Evolutionary conservation across 2,797 vertebrate species (phyloP).

Genomic region (Sparus aurata): DNA sequence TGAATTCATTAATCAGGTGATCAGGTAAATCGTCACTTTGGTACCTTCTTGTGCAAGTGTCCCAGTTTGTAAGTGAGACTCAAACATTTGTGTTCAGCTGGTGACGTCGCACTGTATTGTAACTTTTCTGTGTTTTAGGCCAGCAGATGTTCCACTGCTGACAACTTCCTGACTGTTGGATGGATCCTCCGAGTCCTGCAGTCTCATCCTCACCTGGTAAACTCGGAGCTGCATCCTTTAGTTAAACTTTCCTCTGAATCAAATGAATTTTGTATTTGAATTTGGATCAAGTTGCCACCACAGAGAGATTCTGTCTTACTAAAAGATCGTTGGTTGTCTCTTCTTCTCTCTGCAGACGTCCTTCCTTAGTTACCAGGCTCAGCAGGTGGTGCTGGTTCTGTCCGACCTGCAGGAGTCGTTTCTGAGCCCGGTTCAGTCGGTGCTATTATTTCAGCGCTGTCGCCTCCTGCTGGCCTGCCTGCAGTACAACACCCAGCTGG

Average conservation of each 20-base stretch:
- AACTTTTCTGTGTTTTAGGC: slow-evolving; percentile 66
- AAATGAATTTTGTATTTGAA: too few relatives aligned
- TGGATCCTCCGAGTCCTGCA: slow-evolving; percentile 83
- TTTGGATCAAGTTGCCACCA: neutral
- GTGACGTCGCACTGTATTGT: neutral
- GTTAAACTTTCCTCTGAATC: too few relatives aligned
- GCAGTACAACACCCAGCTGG: slow-evolving; percentile 79
- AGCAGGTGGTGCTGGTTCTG: slow-evolving; percentile 79
- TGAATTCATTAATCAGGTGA: too few relatives aligned
- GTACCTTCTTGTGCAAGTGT: neutral
- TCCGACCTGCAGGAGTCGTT: slow-evolving; percentile 52
- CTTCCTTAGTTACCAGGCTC: slow-evolving; percentile 83
- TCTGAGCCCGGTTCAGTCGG: slow-evolving; percentile 78
- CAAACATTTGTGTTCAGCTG: neutral
- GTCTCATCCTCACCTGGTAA: slow-evolving; percentile 81
- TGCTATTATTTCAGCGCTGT: slow-evolving; percentile 87
- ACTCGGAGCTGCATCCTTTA: neutral
- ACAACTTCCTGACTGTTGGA: slow-evolving; percentile 77
- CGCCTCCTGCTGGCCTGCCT: slow-evolving; percentile 86
- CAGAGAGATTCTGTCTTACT: neutral
- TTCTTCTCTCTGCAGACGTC: slow-evolving; percentile 68
- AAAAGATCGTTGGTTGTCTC: neutral
- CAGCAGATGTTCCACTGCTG: slow-evolving; percentile 63
- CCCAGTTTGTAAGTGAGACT: neutral
- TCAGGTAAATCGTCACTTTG: neutral